These are phyloP conservation scores for Mythimna pallens DNA, from an alignment of 2,888 invertebrate genomes.

Conservation along the genomic window DNA sequence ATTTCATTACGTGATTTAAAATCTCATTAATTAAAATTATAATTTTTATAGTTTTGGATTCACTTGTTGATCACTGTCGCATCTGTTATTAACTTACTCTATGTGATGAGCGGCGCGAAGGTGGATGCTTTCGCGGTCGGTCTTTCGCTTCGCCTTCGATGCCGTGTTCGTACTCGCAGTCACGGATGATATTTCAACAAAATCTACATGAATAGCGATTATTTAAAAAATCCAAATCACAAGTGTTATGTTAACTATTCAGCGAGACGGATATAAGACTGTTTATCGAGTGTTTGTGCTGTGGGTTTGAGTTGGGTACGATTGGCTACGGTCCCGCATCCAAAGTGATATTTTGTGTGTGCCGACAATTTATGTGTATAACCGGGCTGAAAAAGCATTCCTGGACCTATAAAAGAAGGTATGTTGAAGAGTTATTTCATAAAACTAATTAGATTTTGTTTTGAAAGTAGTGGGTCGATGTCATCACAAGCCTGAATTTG, in stretches of 20 bases:
- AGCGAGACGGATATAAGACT: slow-evolving; percentile 73
- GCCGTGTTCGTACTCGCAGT: slow-evolving; percentile 88
- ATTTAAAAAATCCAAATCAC: slow-evolving; percentile 73
- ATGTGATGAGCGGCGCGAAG: slow-evolving; percentile 80
- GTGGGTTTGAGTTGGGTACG: slow-evolving; percentile 77
- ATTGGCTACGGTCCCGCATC: slow-evolving; percentile 77
- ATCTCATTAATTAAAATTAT: background rate
- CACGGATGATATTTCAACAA: slow-evolving; percentile 83
- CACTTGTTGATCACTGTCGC: slow-evolving; percentile 44
- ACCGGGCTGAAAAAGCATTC: slow-evolving; percentile 78
- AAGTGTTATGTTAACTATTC: slow-evolving; percentile 80
- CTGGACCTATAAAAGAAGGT: slow-evolving; percentile 77
- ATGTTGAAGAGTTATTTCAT: slow-evolving; percentile 64
- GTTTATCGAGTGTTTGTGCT: slow-evolving; percentile 78
- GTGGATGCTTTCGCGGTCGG: slow-evolving; percentile 83
- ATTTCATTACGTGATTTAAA: too few species aligned
- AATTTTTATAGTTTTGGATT: background rate
- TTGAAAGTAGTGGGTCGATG: slow-evolving; percentile 50
- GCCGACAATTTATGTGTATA: slow-evolving; percentile 82
- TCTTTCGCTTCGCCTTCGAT: slow-evolving; percentile 87
- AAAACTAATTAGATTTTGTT: slow-evolving; percentile 57
- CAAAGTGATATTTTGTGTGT: slow-evolving; percentile 83
- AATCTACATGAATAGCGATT: slow-evolving; percentile 83
- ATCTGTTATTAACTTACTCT: slow-evolving; percentile 70
- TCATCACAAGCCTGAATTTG: slow-evolving; percentile 34